Conservation (phyloP, 2,113 vertebrate genomes). For the Rattus rattus region DNA sequence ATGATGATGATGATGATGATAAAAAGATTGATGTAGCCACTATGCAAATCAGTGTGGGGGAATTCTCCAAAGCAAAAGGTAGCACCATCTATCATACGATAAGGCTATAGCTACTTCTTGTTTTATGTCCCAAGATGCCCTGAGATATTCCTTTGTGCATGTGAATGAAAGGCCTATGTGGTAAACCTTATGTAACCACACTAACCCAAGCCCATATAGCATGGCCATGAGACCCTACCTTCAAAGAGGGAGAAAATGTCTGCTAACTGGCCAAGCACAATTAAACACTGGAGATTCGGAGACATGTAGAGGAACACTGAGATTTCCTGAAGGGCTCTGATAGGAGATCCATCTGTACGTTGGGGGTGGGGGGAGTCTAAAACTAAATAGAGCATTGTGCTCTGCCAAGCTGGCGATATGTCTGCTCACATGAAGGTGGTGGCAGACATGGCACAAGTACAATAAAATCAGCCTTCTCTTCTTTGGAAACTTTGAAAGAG, state of each 20-base stretch:
- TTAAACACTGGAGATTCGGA: neutral
- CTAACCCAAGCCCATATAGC: neutral
- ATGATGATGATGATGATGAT: no score
- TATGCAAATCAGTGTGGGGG: neutral
- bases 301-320: neutral
- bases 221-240: neutral
- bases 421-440: neutral
- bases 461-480: neutral
- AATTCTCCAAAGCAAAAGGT: neutral
- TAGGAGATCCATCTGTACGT: rapidly evolving
- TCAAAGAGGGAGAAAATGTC: neutral
- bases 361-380: neutral
- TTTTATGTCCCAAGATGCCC: neutral
- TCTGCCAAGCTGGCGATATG: neutral
- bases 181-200: neutral
- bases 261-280: neutral
- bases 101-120: neutral
- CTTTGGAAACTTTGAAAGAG: neutral
- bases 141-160: neutral
- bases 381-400: neutral
- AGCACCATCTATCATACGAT: neutral
- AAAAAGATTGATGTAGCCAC: neutral
- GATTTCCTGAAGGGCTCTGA: neutral
- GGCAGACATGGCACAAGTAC: neutral
- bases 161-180: neutral